phyloP scores from a whole-genome alignment of 1,140 invertebrate species.

The Vanessa atalanta region DNA sequence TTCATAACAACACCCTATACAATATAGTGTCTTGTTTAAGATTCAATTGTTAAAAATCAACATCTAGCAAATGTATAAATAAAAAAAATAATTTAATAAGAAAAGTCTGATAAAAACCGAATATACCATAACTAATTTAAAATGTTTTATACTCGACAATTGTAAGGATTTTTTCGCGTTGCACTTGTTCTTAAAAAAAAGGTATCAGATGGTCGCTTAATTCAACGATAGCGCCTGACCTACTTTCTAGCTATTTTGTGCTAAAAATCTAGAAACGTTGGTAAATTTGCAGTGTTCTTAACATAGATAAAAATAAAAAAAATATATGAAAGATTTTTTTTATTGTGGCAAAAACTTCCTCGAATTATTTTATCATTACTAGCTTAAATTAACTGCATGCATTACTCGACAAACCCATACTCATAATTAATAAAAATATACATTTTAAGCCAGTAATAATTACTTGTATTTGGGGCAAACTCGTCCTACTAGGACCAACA shows the following conservation, averaged over 20 bases:
- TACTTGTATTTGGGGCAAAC: too few relatives aligned
- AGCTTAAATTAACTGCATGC: too few relatives aligned
- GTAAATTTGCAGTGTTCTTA: conserved; percentile 17
- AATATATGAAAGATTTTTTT: background rate
- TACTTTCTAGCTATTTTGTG: conserved; percentile 22
- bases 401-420: too few relatives aligned
- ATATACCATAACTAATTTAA: background rate
- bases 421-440: too few relatives aligned
- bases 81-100: too few relatives aligned
- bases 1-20: background rate
- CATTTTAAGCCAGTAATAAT: too few relatives aligned
- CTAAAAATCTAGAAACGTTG: conserved; percentile 23
- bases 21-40: background rate
- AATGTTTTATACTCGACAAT: background rate
- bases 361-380: too few relatives aligned
- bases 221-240: conserved; percentile 18
- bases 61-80: too few relatives aligned
- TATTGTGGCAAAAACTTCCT: background rate
- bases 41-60: too few relatives aligned
- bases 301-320: conserved; percentile 10
- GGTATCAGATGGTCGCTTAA: conserved; percentile 28
- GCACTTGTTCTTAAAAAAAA: conserved; percentile 24
- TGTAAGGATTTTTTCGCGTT: background rate
- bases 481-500: too few relatives aligned
- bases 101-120: too few relatives aligned